Conservation (phyloP, 1,140 invertebrate genomes). For the Drosophila ambigua region DNA sequence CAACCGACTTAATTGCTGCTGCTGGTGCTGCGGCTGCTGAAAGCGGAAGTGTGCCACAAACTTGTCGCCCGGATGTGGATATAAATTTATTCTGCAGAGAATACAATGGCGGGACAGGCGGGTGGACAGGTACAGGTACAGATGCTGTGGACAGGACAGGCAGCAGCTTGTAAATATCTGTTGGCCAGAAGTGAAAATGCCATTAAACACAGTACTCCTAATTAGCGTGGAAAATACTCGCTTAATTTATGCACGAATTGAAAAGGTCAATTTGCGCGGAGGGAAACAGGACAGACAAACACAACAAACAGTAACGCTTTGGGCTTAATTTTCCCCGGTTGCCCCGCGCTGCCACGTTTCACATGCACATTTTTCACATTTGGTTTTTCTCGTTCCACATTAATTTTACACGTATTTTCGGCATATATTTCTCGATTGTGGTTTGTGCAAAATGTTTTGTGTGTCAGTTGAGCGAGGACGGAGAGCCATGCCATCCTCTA, state of each 20-base stretch:
- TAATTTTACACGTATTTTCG: no score
- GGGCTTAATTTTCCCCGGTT: no score
- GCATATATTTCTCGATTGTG: no score
- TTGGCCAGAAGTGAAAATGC: slow-evolving; percentile 8
- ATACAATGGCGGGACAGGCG: no score
- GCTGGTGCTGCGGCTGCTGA: neutral
- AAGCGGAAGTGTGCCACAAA: slow-evolving; percentile 31
- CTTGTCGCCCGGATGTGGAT: slow-evolving; percentile 42
- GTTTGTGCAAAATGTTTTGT: no score
- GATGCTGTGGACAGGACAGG: slow-evolving; percentile 22
- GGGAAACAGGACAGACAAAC: neutral
- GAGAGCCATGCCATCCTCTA: no score
- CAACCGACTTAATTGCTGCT: slow-evolving; percentile 51
- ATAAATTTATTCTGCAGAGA: slow-evolving; percentile 19
- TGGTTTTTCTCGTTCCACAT: no score
- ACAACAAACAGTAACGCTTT: no score
- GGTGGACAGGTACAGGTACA: no score
- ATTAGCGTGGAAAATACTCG: slow-evolving; percentile 27
- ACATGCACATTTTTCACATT: no score
- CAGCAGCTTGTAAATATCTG: slow-evolving; percentile 12
- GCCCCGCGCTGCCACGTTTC: no score
- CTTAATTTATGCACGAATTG: slow-evolving; percentile 46
- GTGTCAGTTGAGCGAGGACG: no score
- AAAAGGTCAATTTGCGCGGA: slow-evolving; percentile 20
- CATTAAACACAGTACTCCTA: slow-evolving; percentile 22